phyloP scores from a whole-genome alignment of 2,888 invertebrate genomes.

The Hoplodrina ambigua region DNA sequence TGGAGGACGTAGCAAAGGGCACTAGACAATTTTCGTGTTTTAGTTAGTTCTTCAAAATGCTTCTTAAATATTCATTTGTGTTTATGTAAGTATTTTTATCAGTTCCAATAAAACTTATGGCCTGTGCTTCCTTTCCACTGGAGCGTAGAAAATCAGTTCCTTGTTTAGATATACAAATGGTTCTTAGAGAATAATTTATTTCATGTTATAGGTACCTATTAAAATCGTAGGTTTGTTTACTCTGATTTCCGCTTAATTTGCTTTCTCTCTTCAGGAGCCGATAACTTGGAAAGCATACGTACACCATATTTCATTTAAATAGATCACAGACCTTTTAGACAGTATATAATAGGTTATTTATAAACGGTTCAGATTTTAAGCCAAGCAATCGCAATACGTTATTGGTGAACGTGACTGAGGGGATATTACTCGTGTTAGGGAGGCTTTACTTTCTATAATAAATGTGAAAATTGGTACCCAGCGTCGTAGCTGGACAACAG shows the following conservation, averaged over 20 bases:
- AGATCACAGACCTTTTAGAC: constrained; percentile 4
- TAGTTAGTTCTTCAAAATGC: not conserved
- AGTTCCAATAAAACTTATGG: not conserved
- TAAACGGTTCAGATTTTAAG: constrained; percentile 46
- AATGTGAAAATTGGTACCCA: constrained; percentile 17
- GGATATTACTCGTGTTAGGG: constrained; percentile 44
- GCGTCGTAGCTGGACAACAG: no score
- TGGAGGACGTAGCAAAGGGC: not conserved
- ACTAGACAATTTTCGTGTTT: not conserved
- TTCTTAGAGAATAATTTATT: no score
- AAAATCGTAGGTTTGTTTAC: no score
- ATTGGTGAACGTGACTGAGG: constrained; percentile 47
- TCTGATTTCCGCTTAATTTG: not conserved
- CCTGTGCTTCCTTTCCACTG: not conserved
- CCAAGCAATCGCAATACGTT: constrained; percentile 45
- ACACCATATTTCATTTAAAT: not conserved
- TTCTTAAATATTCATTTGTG: not conserved
- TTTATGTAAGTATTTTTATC: not conserved
- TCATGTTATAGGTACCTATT: no score
- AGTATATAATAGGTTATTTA: constrained; percentile 49
- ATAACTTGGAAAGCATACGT: not conserved
- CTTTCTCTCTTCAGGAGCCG: not conserved
- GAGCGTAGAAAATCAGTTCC: no score
- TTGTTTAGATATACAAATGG: no score
- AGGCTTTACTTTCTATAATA: constrained; percentile 26